Evolutionary conservation across 2,888 invertebrate species (phyloP).

Genomic region (Stenotaenia linearis): DNA sequence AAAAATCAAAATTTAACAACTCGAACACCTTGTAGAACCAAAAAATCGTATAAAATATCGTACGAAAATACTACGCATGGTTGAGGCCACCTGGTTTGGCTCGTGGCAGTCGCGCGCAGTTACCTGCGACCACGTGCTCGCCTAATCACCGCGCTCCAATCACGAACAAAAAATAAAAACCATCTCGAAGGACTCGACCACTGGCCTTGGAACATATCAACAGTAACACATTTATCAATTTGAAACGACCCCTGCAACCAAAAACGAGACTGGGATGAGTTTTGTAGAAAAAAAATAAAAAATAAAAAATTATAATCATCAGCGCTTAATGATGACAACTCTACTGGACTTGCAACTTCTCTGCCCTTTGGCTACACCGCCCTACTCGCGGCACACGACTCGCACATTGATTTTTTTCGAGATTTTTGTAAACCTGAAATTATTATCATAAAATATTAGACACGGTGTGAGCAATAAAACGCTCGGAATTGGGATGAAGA

Average conservation of each 20-base stretch:
- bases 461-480: neutral
- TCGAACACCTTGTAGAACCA: constrained; percentile 2
- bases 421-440: neutral
- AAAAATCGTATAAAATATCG: neutral
- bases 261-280: neutral
- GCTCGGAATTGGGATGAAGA: neutral
- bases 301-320: neutral
- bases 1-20: neutral
- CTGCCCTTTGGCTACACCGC: constrained; percentile 2
- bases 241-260: neutral
- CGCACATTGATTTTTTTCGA: neutral
- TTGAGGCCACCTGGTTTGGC: constrained; percentile 14
- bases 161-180: neutral
- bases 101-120: constrained; percentile 26
- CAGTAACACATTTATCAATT: neutral
- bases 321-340: neutral
- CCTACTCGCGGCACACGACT: constrained; percentile 10
- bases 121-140: constrained; percentile 22
- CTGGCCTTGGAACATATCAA: neutral
- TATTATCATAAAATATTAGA: neutral
- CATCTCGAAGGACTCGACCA: constrained; percentile 2
- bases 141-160: constrained; percentile 2
- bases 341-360: neutral
- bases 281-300: neutral
- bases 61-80: neutral